These are phyloP conservation scores for Trissolcus japonicus DNA, from an alignment of 2,888 invertebrate genomes.

Conservation along the genomic window DNA sequence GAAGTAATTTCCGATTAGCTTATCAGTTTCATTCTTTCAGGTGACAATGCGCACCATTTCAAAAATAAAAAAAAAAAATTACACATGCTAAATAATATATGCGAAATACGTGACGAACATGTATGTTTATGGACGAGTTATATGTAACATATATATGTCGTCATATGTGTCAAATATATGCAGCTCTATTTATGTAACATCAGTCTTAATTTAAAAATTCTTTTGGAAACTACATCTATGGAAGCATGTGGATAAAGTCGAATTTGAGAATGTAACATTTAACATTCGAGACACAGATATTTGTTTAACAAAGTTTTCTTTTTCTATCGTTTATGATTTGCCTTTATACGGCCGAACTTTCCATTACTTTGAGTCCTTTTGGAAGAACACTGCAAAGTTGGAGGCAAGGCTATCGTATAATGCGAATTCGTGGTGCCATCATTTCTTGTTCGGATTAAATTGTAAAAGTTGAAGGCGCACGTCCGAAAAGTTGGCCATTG, in stretches of 20 bases:
- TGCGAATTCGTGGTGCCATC: conserved; percentile 39
- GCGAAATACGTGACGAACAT: no score
- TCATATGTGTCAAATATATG: no score
- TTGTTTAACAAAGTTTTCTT: background rate
- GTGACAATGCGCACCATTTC: background rate
- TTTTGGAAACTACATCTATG: no score
- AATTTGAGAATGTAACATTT: background rate
- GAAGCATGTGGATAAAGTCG: background rate
- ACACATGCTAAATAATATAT: no score
- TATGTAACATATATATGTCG: no score
- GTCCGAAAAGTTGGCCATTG: conserved; percentile 44
- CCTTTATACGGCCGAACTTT: conserved; percentile 31
- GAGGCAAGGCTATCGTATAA: conserved; percentile 31
- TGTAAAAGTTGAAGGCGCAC: conserved; percentile 51
- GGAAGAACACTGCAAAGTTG: conserved; percentile 33
- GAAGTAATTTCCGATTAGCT: conserved; percentile 12
- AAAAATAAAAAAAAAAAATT: no score
- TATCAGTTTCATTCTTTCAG: background rate
- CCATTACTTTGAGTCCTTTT: conserved; percentile 16
- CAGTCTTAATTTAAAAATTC: no score
- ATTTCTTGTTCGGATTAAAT: conserved; percentile 53
- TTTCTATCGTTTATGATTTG: conserved; percentile 6
- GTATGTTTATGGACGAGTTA: no score
- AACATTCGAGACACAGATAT: background rate
- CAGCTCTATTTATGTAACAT: no score